Base-by-base conservation (phyloP, 2,888 invertebrate genomes). In the Sialis fuliginosa region DNA sequence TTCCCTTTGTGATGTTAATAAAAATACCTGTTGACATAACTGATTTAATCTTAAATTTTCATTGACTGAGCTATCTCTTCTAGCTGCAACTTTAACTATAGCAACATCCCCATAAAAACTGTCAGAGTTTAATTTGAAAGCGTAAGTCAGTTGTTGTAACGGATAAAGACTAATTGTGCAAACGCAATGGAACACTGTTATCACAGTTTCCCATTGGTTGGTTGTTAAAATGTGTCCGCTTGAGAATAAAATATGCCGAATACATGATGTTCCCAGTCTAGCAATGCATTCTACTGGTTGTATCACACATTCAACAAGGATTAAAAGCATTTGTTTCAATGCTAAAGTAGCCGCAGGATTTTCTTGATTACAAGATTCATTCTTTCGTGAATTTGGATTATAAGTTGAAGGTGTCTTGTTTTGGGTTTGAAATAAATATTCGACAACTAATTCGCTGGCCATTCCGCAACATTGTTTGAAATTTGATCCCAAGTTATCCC, bases 381-480 rank as follows among this genome's bases (percentile, higher is more conserved):
- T 49, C 13, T 45, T 44, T 54, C 41, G 56, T 55, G 42, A 58
- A 22, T 22, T 22, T 4, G 22, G 22, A 22, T 22, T 22, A 22
- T 22, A 22, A 55, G 6, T 53, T 50, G 32, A 55, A 55, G n/a
- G 51, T 54, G 2, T 53, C 50, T 31, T 49, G 44, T 33, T 31
- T 61, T 82, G 79, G 35, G 88, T 72, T 56, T 81, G 78, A 53
- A 79, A 79, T 34, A 92, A 67, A 55, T 88, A 89, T 56, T 89
- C 81, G 0, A 93, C 93, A 34, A 92, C 79, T 33, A 92, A 70
- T 59, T 95, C 93, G 1, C 91, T 89, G 8, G 90, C 85, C 65
- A 92, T 78, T 6, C 95, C 93, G 58, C 89, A 89, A 59, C 90
- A 92, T 60, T 95, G 93, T 60, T 93, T 93, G 59, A 93, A 93